A percentile compares a stretch with the other conserved stretches of the same genome.
Evolutionary conservation across 1,140 invertebrate genomes (phyloP).

Genomic region (Harpegnathos saltator): DNA sequence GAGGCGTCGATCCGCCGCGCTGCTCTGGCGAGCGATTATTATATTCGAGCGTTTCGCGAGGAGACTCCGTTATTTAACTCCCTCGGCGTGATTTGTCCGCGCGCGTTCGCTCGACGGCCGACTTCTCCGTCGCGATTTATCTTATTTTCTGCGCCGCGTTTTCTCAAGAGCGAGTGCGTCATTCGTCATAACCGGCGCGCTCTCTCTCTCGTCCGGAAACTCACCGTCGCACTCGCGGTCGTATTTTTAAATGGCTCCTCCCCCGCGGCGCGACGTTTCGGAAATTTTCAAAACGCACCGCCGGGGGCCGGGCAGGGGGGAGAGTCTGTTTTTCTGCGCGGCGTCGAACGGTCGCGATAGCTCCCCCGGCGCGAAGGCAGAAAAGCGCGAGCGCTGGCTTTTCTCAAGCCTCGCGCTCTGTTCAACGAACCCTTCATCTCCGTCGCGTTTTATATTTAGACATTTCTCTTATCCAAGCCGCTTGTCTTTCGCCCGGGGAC

Average conservation of each 20-base stretch:
- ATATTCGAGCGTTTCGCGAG: not conserved
- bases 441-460: conserved; percentile 65
- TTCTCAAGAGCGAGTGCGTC: not conserved
- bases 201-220: not conserved
- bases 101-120: not conserved
- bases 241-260: conserved; percentile 26
- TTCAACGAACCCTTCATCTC: conserved; percentile 55
- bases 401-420: conserved; percentile 41
- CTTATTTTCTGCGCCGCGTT: conserved; percentile 3
- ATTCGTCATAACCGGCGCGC: conserved; percentile 15
- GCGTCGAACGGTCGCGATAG: conserved; percentile 38
- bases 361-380: conserved; percentile 35
- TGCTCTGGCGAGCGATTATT: no score
- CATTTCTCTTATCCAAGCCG: conserved; percentile 40
- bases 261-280: not conserved
- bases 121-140: not conserved
- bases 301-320: no score
- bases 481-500: conserved; percentile 19
- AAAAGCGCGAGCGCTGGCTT: conserved; percentile 21
- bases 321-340: conserved; percentile 1
- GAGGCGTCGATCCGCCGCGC: no score
- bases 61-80: not conserved
- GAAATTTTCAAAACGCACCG: conserved; percentile 8
- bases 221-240: not conserved
- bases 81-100: not conserved